Evolutionary conservation across 2,797 vertebrate genomes (phyloP).

Genomic region (Premnoplex brunnescens): DNA sequence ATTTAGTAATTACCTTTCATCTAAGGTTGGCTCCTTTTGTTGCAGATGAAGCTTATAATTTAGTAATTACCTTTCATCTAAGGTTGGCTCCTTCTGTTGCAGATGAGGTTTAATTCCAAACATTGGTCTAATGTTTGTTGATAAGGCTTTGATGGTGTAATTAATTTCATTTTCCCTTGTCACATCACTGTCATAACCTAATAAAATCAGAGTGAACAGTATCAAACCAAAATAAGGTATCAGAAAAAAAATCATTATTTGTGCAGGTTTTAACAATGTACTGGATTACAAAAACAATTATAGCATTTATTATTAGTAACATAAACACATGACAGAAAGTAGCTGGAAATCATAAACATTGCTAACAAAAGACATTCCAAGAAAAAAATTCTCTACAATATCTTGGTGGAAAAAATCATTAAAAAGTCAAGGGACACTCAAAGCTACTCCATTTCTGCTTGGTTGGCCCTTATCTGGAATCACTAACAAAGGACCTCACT

Average conservation of each 20-base stretch:
- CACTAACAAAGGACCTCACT: neutral
- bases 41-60: conserved; percentile 89
- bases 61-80: conserved; percentile 92
- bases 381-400: neutral
- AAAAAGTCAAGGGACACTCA: neutral
- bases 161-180: conserved; percentile 95
- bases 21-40: conserved; percentile 90
- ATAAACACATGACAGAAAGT: neutral
- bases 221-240: neutral
- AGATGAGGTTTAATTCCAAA: conserved; percentile 94
- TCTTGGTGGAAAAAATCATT: neutral
- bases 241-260: neutral
- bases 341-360: neutral
- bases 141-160: conserved; percentile 99
- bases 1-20: conserved; percentile 87
- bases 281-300: neutral
- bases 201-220: conserved; percentile 11
- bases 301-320: neutral
- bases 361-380: neutral
- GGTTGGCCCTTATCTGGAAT: neutral
- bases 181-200: conserved; percentile 98
- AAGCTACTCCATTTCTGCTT: neutral
- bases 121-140: conserved; percentile 94
- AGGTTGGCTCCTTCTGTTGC: conserved; percentile 93
- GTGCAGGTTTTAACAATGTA: neutral